Conservation (phyloP, 1,140 invertebrate species). For the Heliconius melpomene region DNA sequence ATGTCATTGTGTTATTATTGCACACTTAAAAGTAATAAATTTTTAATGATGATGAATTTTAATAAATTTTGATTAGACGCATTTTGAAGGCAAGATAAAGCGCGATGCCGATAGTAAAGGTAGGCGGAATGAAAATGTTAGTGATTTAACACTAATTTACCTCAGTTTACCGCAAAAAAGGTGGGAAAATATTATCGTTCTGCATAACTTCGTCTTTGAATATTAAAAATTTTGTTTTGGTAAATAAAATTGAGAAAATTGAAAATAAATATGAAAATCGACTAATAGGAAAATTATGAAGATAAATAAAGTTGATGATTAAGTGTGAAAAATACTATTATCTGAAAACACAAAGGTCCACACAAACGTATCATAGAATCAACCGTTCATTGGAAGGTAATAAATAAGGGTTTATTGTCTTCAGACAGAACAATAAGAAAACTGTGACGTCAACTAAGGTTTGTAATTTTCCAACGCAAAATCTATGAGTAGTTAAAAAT, state of each 20-base stretch:
- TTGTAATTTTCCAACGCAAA: constrained; percentile 6
- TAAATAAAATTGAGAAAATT: too few relatives aligned
- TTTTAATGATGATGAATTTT: too few relatives aligned
- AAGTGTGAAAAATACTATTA: neutral
- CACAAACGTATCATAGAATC: neutral
- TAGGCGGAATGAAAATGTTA: too few relatives aligned
- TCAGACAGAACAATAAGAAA: neutral
- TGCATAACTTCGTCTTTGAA: neutral
- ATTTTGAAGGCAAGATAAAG: too few relatives aligned
- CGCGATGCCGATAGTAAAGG: too few relatives aligned
- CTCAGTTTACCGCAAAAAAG: too few relatives aligned
- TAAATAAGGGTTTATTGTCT: constrained; percentile 11
- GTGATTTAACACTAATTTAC: too few relatives aligned
- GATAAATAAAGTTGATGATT: neutral
- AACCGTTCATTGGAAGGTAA: neutral
- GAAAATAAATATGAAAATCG: neutral
- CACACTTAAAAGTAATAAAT: too few relatives aligned
- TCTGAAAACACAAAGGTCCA: neutral
- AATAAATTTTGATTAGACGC: too few relatives aligned
- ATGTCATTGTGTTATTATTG: too few relatives aligned
- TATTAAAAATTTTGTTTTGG: neutral
- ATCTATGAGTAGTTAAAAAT: neutral
- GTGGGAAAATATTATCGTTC: too few relatives aligned
- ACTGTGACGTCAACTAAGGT: neutral
- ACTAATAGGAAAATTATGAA: neutral